Evolutionary conservation across 2,888 invertebrate species (phyloP).

Genomic region (Drosophila tanythrix): DNA sequence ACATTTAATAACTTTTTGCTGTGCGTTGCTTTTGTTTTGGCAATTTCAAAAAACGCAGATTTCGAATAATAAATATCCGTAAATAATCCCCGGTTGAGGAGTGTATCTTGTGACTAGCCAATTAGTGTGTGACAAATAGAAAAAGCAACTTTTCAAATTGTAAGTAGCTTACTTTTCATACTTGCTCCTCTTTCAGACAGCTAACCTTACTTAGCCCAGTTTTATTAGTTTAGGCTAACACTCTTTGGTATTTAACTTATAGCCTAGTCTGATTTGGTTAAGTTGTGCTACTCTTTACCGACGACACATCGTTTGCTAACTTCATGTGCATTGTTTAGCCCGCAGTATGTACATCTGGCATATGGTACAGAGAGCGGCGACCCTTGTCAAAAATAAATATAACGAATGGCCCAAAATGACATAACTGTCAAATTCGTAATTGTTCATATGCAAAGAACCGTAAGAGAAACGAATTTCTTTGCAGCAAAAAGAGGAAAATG

Average conservation of each 20-base stretch:
- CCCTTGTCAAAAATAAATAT: conserved; percentile 71
- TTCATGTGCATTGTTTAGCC: background rate
- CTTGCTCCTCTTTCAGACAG: background rate
- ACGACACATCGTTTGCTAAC: background rate
- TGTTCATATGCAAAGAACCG: conserved; percentile 69
- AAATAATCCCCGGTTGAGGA: background rate
- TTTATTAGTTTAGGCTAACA: background rate
- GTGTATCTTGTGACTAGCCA: background rate
- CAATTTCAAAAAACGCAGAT: background rate
- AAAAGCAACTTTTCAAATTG: background rate
- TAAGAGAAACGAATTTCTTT: conserved; percentile 45
- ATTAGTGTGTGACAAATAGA: background rate
- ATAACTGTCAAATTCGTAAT: conserved; percentile 77
- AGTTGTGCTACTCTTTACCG: background rate
- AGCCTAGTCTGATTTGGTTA: background rate
- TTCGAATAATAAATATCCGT: background rate
- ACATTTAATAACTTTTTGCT: background rate
- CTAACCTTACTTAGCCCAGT: background rate
- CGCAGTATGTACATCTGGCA: background rate
- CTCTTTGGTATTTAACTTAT: background rate
- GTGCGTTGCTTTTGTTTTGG: background rate
- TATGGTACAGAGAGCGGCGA: conserved; percentile 34
- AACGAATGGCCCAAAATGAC: conserved; percentile 65
- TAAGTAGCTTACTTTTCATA: background rate
- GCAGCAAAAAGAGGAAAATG: conserved; percentile 17